Evolutionary conservation across 2,888 invertebrate genomes (phyloP).

Genomic region (Microplitis manilae): DNA sequence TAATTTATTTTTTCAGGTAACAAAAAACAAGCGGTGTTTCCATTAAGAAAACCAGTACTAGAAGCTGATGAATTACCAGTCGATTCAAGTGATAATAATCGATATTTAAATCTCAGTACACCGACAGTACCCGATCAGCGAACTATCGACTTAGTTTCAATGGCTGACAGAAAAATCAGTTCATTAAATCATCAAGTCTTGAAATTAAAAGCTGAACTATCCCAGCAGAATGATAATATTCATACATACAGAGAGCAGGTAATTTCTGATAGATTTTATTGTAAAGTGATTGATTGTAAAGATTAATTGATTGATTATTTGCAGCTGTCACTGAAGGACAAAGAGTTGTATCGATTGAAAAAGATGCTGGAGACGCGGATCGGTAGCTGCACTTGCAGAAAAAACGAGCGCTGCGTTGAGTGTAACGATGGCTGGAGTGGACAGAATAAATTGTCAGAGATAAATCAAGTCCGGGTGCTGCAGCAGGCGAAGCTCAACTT

Average conservation of each 20-base stretch:
- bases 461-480: conserved; percentile 75
- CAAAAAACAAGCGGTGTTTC: conserved; percentile 64
- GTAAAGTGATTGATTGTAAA: not conserved
- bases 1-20: conserved; percentile 52
- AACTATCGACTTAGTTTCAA: conserved; percentile 61
- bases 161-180: conserved; percentile 68
- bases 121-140: conserved; percentile 64
- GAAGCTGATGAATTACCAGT: conserved; percentile 60
- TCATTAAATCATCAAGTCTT: conserved; percentile 66
- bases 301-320: not conserved
- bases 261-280: conserved; percentile 35
- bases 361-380: conserved; percentile 81
- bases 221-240: conserved; percentile 62
- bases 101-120: conserved; percentile 53
- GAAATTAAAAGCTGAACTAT: conserved; percentile 64
- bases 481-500: conserved; percentile 77
- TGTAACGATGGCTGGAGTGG: conserved; percentile 10
- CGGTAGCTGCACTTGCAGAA: conserved; percentile 81
- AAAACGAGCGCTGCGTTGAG: conserved; percentile 69
- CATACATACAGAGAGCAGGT: conserved; percentile 66
- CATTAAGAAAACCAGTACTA: conserved; percentile 62
- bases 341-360: conserved; percentile 81
- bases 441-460: conserved; percentile 46
- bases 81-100: not conserved
- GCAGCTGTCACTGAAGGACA: conserved; percentile 72